A percentile compares a stretch with the other conserved stretches of the same genome.
These are phyloP conservation scores for Allolobophora icterica DNA, from an alignment of 2,888 invertebrate genomes.

Conservation along the genomic window DNA sequence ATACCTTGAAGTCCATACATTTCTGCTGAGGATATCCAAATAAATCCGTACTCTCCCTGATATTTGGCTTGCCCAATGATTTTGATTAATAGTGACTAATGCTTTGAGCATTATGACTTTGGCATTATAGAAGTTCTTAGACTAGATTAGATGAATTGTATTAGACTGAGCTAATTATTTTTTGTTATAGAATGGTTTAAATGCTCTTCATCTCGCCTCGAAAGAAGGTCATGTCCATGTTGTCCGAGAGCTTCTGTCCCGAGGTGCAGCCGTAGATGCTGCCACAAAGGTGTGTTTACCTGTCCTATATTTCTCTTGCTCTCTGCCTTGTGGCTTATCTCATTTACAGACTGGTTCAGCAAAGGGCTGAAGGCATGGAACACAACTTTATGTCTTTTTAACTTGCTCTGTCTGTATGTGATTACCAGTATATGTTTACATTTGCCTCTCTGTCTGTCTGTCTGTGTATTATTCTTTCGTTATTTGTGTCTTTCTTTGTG, in stretches of 20 bases:
- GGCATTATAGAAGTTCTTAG: too few relatives aligned
- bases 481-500: too few relatives aligned
- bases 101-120: too few relatives aligned
- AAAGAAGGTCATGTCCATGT: conserved; percentile 97
- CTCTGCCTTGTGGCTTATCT: neutral
- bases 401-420: neutral
- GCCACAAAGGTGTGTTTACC: conserved; percentile 76
- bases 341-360: neutral
- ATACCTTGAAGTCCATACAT: too few relatives aligned
- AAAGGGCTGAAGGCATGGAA: neutral
- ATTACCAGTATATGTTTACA: neutral
- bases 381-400: neutral
- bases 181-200: conserved; percentile 65
- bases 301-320: neutral
- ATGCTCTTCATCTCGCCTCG: conserved; percentile 96
- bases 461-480: neutral
- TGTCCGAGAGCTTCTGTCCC: conserved; percentile 91
- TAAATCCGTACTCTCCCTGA: too few relatives aligned
- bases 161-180: neutral
- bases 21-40: neutral
- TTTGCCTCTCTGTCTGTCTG: neutral
- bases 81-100: too few relatives aligned
- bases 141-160: neutral
- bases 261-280: conserved; percentile 88
- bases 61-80: too few relatives aligned